A percentile compares a stretch with the other conserved stretches of the same genome.
phyloP scores from a whole-genome alignment of 2,888 invertebrate genomes.

The Phania funesta region DNA sequence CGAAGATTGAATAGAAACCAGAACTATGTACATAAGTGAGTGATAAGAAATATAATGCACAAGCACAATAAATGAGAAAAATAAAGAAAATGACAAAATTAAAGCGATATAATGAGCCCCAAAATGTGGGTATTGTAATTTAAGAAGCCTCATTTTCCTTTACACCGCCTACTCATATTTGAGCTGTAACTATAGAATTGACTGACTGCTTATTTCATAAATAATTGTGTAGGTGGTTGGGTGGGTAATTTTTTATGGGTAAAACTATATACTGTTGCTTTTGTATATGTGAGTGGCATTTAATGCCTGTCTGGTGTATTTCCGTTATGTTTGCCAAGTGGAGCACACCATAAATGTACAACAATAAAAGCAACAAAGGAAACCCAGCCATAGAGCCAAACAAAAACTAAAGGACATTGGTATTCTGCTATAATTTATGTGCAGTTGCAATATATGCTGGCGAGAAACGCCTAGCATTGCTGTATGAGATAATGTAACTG shows the following conservation, averaged over 20 bases:
- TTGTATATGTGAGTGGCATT: slow-evolving; percentile 54
- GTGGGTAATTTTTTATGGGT: not conserved
- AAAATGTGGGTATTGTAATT: slow-evolving; percentile 69
- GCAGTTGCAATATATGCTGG: slow-evolving; percentile 53
- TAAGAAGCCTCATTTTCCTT: slow-evolving; percentile 66
- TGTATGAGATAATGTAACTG: slow-evolving; percentile 24
- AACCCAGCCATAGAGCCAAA: not conserved
- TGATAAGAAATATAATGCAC: slow-evolving; percentile 15
- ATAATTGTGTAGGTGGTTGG: not conserved
- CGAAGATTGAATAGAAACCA: slow-evolving; percentile 35
- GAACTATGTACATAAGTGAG: no score
- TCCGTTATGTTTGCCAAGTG: slow-evolving; percentile 66
- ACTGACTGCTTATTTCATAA: slow-evolving; percentile 56
- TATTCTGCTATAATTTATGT: slow-evolving; percentile 65
- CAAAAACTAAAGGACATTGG: slow-evolving; percentile 57
- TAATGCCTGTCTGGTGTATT: slow-evolving; percentile 63
- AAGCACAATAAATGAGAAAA: slow-evolving; percentile 4
- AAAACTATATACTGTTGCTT: slow-evolving; percentile 46
- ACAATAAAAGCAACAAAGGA: slow-evolving; percentile 21
- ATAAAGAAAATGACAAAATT: slow-evolving; percentile 22
- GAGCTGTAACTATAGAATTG: slow-evolving; percentile 47
- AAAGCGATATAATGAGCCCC: slow-evolving; percentile 68
- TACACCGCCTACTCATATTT: slow-evolving; percentile 37
- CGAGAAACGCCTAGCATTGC: slow-evolving; percentile 5
- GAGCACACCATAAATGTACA: slow-evolving; percentile 43